A percentile compares a stretch with the other conserved stretches of the same genome.
phyloP scores from a whole-genome alignment of 2,797 vertebrate species.

The Tarsius wallacei region DNA sequence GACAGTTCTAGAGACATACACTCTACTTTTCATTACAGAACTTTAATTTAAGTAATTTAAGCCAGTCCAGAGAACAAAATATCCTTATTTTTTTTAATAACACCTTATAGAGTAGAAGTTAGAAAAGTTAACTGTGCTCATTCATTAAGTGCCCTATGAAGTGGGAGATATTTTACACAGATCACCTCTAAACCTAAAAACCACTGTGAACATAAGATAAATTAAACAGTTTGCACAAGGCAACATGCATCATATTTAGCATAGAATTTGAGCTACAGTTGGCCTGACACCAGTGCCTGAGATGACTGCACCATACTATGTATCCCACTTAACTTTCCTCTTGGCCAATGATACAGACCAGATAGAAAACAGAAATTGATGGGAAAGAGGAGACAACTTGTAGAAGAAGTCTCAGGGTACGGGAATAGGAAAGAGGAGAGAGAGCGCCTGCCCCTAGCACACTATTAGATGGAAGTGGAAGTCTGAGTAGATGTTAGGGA shows the following conservation, averaged over 20 bases:
- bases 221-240: not conserved
- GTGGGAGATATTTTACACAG: not conserved
- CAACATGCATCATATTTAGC: not conserved
- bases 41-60: constrained; percentile 22
- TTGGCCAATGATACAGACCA: not conserved
- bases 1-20: not conserved
- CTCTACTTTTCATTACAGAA: not conserved
- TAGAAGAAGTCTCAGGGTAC: not conserved
- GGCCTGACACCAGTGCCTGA: not conserved
- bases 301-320: not conserved
- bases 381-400: not conserved
- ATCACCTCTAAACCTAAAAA: not conserved
- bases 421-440: not conserved
- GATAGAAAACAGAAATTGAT: not conserved
- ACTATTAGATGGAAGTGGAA: not conserved
- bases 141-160: not conserved
- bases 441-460: not conserved
- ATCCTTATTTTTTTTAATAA: not conserved
- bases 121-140: not conserved
- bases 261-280: not conserved
- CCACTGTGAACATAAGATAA: not conserved
- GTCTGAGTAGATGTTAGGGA: not conserved
- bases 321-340: not conserved
- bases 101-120: not conserved
- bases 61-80: not conserved